Evolutionary conservation across 2,113 vertebrate genomes (phyloP), one percentile per base, ranked within the genome.

Genomic region (Oreochromis tanganicae): DNA sequence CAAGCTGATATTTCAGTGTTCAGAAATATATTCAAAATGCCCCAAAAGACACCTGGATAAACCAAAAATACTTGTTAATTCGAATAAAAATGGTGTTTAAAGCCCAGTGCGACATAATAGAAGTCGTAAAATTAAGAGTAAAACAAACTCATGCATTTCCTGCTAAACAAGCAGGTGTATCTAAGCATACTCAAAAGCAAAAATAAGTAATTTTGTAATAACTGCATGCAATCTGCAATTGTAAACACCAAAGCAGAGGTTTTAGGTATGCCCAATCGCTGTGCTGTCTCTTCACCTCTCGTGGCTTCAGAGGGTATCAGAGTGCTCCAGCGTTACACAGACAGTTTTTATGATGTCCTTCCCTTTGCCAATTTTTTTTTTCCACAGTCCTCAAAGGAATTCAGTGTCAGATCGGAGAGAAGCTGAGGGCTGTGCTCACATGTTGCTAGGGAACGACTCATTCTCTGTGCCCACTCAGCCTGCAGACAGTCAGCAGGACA

Each of bases 381-480:
- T 87, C 86, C 91, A 7, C 81, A 5, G 85, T 57, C 84, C 93
- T 93, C 92, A 80, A 32, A 94, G 93, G 92, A 95, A 94, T 94
- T 92, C 86, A 56, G 85, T 87, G 84, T 86, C 89, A 88, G 93
- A 93, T 91, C 66, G 10, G 87, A 83, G 88, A 89, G 88, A 93
- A 63, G 55, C 34, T 88, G 85, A 90, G 91, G 87, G 89, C 88
- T 29, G 82, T 83, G 88, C 91, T 94, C 85, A 46, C 86, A 88
- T 91, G 95, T 96, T 96, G 95, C 96, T 96, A 96, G 94, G 96
- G 93, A 96, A 96, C 95, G 4, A 90, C 85, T 95, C 88, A 24
- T 91, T 93, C 91, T 94, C 80, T 34, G 81, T 93, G 90, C 95
- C 95, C 94, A 94, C 95, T 95, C 93, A 91, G 89, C 91, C 93